A percentile compares a stretch with the other conserved stretches of the same genome.
These are phyloP conservation scores for Mobula hypostoma DNA, from an alignment of 2,113 vertebrate species.

Conservation along the genomic window DNA sequence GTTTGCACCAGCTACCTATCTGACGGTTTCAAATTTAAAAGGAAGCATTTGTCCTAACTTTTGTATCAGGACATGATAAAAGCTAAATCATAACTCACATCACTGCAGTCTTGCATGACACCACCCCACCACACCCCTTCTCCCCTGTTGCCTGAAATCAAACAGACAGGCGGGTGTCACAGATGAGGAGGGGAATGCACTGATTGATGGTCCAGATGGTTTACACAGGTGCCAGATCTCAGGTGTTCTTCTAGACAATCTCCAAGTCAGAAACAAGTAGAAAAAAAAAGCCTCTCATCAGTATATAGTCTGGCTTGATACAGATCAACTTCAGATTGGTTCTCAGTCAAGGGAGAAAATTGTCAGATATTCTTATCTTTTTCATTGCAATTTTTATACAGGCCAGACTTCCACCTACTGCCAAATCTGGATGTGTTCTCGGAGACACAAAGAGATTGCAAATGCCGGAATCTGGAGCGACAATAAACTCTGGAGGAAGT, in stretches of 20 bases:
- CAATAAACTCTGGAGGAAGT: too few relatives aligned
- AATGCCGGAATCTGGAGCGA: too few relatives aligned
- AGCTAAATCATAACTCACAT: background rate
- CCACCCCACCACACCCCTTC: background rate
- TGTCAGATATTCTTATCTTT: background rate
- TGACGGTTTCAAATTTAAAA: background rate
- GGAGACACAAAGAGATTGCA: too few relatives aligned
- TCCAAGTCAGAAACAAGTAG: background rate
- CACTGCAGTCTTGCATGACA: too few relatives aligned
- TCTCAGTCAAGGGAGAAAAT: background rate
- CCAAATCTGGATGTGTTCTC: background rate
- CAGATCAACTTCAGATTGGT: background rate
- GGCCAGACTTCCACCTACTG: background rate
- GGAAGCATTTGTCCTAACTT: background rate
- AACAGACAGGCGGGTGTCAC: background rate
- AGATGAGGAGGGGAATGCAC: too few relatives aligned
- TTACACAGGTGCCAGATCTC: background rate
- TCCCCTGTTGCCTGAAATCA: background rate
- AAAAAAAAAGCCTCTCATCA: background rate
- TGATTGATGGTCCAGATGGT: background rate
- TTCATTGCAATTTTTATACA: background rate
- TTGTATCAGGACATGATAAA: background rate
- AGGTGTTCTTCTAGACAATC: background rate
- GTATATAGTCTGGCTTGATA: background rate
- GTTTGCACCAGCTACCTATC: background rate